A percentile compares a stretch with the other conserved stretches of the same genome.
phyloP scores from a whole-genome alignment of 1,140 invertebrate species.

The Leptinotarsa defecta region DNA sequence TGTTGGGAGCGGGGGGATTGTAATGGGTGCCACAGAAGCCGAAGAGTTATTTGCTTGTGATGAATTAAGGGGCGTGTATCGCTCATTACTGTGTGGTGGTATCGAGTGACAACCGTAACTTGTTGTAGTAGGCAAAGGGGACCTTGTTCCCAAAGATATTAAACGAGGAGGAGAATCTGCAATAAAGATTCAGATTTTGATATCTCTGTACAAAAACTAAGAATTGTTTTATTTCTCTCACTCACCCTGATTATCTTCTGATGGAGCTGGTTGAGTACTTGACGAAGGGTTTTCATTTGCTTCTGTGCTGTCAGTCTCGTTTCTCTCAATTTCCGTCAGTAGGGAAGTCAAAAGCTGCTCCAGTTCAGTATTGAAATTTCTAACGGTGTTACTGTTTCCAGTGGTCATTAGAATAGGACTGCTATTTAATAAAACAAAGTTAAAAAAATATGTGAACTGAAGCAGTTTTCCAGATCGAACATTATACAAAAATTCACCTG shows the following conservation, averaged over 20 bases:
- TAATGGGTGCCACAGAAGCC: not conserved
- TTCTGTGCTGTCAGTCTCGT: constrained; percentile 15
- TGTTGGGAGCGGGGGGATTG: not conserved
- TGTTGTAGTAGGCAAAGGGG: no score
- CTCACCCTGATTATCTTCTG: not conserved
- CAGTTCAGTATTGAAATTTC: constrained; percentile 40
- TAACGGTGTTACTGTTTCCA: constrained; percentile 10
- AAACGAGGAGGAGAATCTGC: no score
- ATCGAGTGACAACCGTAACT: no score
- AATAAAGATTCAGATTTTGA: no score
- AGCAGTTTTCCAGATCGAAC: no score
- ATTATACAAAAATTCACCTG: no score
- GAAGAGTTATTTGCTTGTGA: not conserved
- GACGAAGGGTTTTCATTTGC: not conserved
- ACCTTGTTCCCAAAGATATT: no score
- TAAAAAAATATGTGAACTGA: no score
- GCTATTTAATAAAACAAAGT: not conserved
- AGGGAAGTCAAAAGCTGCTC: constrained; percentile 39
- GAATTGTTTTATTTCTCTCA: not conserved
- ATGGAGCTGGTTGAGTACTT: not conserved
- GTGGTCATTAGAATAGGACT: not conserved
- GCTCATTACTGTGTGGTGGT: no score
- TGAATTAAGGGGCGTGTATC: no score
- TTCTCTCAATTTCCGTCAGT: constrained; percentile 39
- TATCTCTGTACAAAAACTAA: no score